These are phyloP conservation scores for Eulimnadia texana DNA, from an alignment of 1,140 invertebrate species.

Conservation along the genomic window DNA sequence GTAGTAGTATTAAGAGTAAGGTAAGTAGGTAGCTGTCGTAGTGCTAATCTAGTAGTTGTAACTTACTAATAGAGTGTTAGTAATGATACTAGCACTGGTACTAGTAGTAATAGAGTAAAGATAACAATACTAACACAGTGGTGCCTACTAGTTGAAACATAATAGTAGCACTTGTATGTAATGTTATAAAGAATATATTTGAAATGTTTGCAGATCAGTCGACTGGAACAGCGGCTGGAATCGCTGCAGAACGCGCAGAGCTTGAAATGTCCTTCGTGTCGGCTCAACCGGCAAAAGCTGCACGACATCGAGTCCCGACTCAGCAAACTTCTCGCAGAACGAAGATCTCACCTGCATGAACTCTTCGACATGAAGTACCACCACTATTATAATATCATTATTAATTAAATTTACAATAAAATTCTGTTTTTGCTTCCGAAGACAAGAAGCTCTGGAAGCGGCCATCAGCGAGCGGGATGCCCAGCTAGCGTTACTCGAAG, in stretches of 20 bases:
- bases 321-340: constrained; percentile 39
- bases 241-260: constrained; percentile 49
- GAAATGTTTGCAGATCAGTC: constrained; percentile 47
- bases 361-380: constrained; percentile 62
- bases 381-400: not conserved
- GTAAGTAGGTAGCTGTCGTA: too few species aligned
- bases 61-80: too few species aligned
- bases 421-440: too few species aligned
- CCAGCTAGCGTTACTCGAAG: constrained; percentile 63
- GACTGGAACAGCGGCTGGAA: constrained; percentile 49
- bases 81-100: too few species aligned
- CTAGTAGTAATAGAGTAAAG: too few species aligned
- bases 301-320: constrained; percentile 41
- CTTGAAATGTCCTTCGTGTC: constrained; percentile 47
- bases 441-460: constrained; percentile 63
- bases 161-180: not conserved
- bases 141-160: too few species aligned
- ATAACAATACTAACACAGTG: too few species aligned
- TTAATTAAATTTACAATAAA: not conserved
- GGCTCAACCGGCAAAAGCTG: constrained; percentile 40
- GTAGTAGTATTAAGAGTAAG: too few species aligned
- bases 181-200: not conserved
- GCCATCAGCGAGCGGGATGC: constrained; percentile 75
- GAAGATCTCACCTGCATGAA: constrained; percentile 51
- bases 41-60: too few species aligned